These are phyloP conservation scores for Tyrannus savana DNA, from an alignment of 2,113 vertebrate genomes.

Conservation along the genomic window DNA sequence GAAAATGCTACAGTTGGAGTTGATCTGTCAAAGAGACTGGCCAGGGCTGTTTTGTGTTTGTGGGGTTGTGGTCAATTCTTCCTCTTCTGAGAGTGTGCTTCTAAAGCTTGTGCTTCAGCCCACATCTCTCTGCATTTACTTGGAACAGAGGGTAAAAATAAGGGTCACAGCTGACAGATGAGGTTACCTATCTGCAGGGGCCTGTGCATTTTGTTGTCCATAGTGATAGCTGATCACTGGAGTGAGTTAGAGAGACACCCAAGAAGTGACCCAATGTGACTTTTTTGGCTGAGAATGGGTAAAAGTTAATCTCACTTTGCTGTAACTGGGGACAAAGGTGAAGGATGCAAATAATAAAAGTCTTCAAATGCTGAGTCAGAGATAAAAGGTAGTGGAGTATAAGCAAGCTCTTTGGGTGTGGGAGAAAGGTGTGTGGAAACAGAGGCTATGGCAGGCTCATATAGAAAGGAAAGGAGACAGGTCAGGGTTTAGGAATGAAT, in stretches of 20 bases:
- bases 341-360: not conserved
- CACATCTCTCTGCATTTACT: rapidly evolving
- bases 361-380: not conserved
- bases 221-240: not conserved
- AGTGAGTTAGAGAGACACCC: not conserved
- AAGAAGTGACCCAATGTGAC: not conserved
- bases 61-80: not conserved
- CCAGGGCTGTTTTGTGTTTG: not conserved
- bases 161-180: not conserved
- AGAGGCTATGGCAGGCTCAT: not conserved
- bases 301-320: not conserved
- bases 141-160: not conserved
- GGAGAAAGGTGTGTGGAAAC: not conserved
- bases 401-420: not conserved
- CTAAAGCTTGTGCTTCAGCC: not conserved
- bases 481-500: not conserved
- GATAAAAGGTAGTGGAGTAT: not conserved
- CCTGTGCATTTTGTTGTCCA: not conserved
- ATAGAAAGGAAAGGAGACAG: not conserved
- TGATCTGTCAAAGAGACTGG: not conserved
- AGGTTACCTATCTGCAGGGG: not conserved
- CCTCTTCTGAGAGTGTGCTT: not conserved
- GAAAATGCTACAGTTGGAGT: not conserved
- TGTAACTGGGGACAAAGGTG: constrained; percentile 24
- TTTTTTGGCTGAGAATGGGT: not conserved